These are phyloP conservation scores for Philhelius pedissequus DNA, from an alignment of 2,888 invertebrate genomes.

Conservation along the genomic window DNA sequence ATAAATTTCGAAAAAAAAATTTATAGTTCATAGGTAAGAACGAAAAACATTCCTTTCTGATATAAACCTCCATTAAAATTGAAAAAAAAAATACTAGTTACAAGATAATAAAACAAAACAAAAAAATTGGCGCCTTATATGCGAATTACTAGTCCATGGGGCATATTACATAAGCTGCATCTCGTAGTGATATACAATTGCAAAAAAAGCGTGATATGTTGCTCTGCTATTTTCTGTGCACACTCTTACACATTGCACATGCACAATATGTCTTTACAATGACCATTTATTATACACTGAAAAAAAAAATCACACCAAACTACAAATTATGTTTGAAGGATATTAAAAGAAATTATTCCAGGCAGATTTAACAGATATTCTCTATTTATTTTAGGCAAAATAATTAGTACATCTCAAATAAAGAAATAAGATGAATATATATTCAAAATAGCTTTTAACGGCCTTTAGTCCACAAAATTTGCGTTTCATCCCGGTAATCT, in stretches of 20 bases:
- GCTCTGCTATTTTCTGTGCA: constrained; percentile 20
- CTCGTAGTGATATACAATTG: constrained; percentile 8
- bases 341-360: too few relatives aligned
- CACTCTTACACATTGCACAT: constrained; percentile 42
- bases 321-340: too few relatives aligned
- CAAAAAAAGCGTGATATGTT: constrained; percentile 16
- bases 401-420: too few relatives aligned
- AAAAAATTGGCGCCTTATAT: constrained; percentile 50
- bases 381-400: too few relatives aligned
- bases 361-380: too few relatives aligned
- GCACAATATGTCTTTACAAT: not conserved
- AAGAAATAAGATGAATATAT: too few relatives aligned
- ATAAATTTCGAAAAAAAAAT: constrained; percentile 24
- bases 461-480: too few relatives aligned
- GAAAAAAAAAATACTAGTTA: not conserved
- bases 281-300: not conserved
- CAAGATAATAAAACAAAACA: constrained; percentile 19
- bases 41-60: not conserved
- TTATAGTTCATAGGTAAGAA: too few relatives aligned
- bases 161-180: constrained; percentile 30
- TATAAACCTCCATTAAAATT: not conserved
- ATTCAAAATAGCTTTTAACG: too few relatives aligned
- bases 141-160: not conserved
- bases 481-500: too few relatives aligned
- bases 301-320: not conserved